These are phyloP conservation scores for Acestrorhynchus altus DNA, from an alignment of 2,797 vertebrate species.

Conservation along the genomic window DNA sequence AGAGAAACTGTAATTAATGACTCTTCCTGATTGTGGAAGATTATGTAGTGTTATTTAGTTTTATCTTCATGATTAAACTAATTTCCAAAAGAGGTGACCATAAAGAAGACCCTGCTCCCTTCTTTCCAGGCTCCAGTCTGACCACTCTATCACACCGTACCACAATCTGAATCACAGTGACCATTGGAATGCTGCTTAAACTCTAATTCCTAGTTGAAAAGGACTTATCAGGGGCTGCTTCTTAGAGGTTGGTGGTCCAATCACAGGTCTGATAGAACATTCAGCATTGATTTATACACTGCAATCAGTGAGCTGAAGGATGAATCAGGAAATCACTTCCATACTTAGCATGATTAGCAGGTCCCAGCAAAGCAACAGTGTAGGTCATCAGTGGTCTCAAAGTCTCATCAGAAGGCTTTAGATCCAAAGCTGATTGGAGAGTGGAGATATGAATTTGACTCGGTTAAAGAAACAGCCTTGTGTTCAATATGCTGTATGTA, in stretches of 20 bases:
- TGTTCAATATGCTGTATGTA: not conserved
- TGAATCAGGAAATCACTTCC: constrained; percentile 20
- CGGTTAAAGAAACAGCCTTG: not conserved
- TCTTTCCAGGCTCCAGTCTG: not conserved
- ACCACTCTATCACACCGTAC: not conserved
- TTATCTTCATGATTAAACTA: no score
- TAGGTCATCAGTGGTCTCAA: constrained; percentile 19
- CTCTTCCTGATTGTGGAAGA: no score
- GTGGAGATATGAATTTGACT: not conserved
- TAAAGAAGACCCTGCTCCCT: not conserved
- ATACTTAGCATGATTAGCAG: constrained; percentile 25
- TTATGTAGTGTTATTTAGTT: no score
- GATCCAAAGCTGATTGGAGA: constrained; percentile 8
- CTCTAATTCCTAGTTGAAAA: not conserved
- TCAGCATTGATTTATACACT: constrained; percentile 10
- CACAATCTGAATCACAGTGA: not conserved
- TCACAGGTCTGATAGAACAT: constrained; percentile 5
- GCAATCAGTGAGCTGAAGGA: constrained; percentile 17
- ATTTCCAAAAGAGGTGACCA: not conserved
- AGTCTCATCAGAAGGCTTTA: not conserved
- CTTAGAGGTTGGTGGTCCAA: constrained; percentile 25
- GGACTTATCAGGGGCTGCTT: not conserved
- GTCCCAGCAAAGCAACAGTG: constrained; percentile 27
- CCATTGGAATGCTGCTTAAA: not conserved
- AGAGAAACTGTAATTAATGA: no score